Conservation (phyloP, 2,797 vertebrate genomes). For the Tachyglossus aculeatus region DNA sequence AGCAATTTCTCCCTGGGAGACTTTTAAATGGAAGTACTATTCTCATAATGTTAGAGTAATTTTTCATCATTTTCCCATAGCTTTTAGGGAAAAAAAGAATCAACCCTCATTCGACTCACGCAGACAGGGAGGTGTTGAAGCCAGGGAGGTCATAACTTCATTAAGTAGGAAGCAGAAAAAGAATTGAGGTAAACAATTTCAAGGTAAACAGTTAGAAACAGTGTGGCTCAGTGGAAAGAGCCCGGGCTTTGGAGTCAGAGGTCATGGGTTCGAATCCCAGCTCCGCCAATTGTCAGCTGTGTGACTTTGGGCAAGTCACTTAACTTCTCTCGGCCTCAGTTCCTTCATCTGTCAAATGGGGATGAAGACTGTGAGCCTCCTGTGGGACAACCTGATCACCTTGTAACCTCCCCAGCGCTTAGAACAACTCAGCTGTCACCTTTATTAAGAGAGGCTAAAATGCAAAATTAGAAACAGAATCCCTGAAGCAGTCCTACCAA, state of each 20-base stretch:
- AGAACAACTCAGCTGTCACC: neutral
- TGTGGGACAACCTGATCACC: no score
- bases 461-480: neutral
- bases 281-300: no score
- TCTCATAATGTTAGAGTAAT: neutral
- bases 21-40: constrained; percentile 20
- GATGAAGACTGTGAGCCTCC: no score
- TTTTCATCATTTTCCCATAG: neutral
- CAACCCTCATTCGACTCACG: neutral
- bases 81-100: no score
- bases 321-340: no score
- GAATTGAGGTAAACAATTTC: neutral
- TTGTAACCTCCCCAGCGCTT: no score
- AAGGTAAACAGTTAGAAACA: neutral
- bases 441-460: constrained; percentile 13
- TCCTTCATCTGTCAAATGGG: no score
- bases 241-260: no score
- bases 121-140: neutral
- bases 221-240: no score
- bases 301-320: no score
- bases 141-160: neutral
- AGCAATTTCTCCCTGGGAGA: neutral
- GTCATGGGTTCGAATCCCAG: no score
- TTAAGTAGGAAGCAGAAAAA: neutral
- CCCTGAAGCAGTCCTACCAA: neutral